Conservation (phyloP, 2,888 invertebrate species). For the Eumacrocentrus americanus region DNA sequence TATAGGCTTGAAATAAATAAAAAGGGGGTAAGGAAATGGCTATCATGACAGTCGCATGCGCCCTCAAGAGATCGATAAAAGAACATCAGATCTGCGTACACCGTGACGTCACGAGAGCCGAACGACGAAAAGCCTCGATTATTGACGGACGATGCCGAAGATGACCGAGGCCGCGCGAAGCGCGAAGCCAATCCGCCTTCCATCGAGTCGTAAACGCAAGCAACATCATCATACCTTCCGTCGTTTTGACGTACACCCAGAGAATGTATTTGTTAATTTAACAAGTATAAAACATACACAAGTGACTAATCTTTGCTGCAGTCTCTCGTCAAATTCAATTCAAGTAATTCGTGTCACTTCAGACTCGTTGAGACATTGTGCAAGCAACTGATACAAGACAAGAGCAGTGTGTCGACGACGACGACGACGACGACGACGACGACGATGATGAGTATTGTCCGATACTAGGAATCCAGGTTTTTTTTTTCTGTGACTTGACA, state of each 20-base stretch:
- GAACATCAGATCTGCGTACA: conserved; percentile 41
- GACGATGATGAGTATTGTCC: too few relatives aligned
- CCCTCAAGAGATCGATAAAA: conserved; percentile 59
- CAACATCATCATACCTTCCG: conserved; percentile 48
- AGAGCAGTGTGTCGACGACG: too few relatives aligned
- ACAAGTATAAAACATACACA: too few relatives aligned
- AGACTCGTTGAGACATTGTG: too few relatives aligned
- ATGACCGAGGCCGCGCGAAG: conserved; percentile 36
- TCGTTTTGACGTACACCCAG: conserved; percentile 49
- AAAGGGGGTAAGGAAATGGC: conserved; percentile 3
- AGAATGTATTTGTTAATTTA: too few relatives aligned
- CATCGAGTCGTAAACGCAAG: conserved; percentile 47
- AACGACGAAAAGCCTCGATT: conserved; percentile 28
- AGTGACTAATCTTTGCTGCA: too few relatives aligned
- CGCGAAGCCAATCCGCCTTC: conserved; percentile 38
- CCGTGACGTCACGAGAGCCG: conserved; percentile 36
- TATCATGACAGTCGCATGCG: conserved; percentile 68
- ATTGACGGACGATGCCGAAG: conserved; percentile 17
- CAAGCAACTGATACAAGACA: too few relatives aligned
- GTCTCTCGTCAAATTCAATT: too few relatives aligned
- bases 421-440: too few relatives aligned
- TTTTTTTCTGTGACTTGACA: too few relatives aligned
- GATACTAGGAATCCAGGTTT: too few relatives aligned
- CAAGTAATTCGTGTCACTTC: too few relatives aligned
- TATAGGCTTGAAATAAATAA: not conserved